Conservation (phyloP, 23 tunicate genomes). For the Halocynthia roretzi region DNA sequence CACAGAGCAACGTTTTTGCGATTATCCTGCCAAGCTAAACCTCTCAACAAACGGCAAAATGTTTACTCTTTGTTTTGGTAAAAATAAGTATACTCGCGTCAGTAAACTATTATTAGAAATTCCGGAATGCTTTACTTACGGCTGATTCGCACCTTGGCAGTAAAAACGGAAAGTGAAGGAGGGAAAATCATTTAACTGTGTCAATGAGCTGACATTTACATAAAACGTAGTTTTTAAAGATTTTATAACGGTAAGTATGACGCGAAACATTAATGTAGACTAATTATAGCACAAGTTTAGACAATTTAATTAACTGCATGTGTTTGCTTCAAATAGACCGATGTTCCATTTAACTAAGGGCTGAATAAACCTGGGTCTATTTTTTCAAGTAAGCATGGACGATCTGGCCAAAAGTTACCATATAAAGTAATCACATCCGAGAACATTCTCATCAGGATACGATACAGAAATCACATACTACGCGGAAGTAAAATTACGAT, state of each 20-base stretch:
- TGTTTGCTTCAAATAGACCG: no score
- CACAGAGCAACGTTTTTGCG: background rate
- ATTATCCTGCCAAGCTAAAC: background rate
- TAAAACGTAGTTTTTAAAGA: background rate
- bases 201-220: background rate
- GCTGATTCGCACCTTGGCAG: background rate
- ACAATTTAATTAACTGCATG: no score
- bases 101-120: conserved; percentile 20
- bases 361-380: no score
- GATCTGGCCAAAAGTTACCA: no score
- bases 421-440: no score
- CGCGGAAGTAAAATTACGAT: no score
- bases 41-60: background rate
- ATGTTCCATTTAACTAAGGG: no score
- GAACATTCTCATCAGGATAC: no score
- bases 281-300: background rate
- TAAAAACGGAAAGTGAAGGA: background rate
- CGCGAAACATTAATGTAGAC: background rate
- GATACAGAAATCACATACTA: no score
- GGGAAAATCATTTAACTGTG: background rate
- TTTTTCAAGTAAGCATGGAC: no score
- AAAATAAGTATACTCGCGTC: conserved; percentile 19
- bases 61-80: background rate
- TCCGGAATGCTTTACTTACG: background rate
- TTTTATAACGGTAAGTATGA: conserved; percentile 2